phyloP scores from a whole-genome alignment of 2,888 invertebrate species.

The Machimus atricapillus region DNA sequence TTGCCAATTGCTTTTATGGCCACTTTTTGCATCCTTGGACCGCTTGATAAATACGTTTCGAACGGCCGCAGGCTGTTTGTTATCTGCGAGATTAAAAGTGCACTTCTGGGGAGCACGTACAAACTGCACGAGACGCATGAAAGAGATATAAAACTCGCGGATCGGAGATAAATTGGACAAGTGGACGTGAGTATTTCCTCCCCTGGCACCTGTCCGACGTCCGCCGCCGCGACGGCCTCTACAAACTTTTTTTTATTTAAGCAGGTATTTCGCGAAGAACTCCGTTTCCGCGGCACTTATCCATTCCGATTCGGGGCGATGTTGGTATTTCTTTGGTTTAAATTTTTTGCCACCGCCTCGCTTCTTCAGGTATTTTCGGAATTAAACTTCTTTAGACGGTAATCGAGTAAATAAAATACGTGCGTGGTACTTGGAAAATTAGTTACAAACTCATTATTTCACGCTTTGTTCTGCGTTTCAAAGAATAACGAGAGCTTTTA shows the following conservation, averaged over 20 bases:
- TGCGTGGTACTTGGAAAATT: neutral
- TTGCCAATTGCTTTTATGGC: conserved; percentile 37
- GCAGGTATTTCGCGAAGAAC: neutral
- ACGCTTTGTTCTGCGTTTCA: neutral
- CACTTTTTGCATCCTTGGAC: conserved; percentile 14
- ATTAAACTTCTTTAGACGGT: neutral
- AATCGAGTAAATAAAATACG: neutral
- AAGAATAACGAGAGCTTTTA: neutral
- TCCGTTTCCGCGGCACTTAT: neutral
- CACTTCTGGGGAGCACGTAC: conserved; percentile 33
- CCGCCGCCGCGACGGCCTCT: neutral
- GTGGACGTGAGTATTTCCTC: conserved; percentile 5
- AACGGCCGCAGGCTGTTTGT: conserved; percentile 21
- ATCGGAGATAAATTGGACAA: neutral
- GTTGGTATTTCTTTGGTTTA: neutral
- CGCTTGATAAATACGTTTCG: neutral
- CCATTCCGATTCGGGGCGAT: neutral
- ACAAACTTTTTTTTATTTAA: neutral
- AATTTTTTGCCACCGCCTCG: neutral
- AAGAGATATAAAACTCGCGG: neutral
- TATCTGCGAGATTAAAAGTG: conserved; percentile 27
- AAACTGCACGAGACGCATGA: neutral
- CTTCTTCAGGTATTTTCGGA: neutral
- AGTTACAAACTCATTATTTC: neutral
- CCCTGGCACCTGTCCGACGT: neutral